Evolutionary conservation across 2,797 vertebrate species (phyloP).

Genomic region (Molossus molossus): DNA sequence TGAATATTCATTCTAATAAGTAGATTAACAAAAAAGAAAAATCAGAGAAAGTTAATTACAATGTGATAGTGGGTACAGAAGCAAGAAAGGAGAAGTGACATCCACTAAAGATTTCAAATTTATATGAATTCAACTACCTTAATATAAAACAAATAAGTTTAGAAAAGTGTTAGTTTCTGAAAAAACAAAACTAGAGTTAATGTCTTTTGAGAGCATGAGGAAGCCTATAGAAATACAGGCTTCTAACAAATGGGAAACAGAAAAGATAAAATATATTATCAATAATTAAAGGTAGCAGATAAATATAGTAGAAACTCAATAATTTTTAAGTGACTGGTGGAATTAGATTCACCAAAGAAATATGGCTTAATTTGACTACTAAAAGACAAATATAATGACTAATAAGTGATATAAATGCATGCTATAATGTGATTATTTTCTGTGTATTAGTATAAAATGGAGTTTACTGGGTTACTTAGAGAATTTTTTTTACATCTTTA

Average conservation of each 20-base stretch:
- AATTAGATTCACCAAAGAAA: conserved; percentile 72
- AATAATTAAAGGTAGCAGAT: conserved; percentile 60
- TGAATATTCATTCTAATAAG: conserved; percentile 72
- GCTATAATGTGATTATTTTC: conserved; percentile 79
- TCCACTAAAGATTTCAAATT: conserved; percentile 38
- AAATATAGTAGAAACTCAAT: conserved; percentile 74
- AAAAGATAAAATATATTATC: conserved; percentile 68
- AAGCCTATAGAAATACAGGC: conserved; percentile 54
- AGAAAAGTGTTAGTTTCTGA: conserved; percentile 43
- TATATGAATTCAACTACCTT: conserved; percentile 53
- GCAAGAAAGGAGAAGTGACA: conserved; percentile 54
- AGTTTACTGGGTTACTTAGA: conserved; percentile 69
- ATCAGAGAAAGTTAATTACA: conserved; percentile 23
- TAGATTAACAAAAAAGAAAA: neutral
- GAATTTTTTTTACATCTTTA: conserved; percentile 80
- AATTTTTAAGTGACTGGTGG: conserved; percentile 65
- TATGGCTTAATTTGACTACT: conserved; percentile 85
- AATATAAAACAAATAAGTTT: conserved; percentile 44
- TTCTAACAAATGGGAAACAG: conserved; percentile 68
- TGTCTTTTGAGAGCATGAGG: conserved; percentile 25
- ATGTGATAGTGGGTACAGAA: neutral
- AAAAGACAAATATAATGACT: conserved; percentile 82
- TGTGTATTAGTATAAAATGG: conserved; percentile 79
- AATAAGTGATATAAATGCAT: conserved; percentile 65
- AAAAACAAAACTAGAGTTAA: conserved; percentile 45